phyloP scores from a whole-genome alignment of 2,888 invertebrate genomes.

The Drosophila eohydei region DNA sequence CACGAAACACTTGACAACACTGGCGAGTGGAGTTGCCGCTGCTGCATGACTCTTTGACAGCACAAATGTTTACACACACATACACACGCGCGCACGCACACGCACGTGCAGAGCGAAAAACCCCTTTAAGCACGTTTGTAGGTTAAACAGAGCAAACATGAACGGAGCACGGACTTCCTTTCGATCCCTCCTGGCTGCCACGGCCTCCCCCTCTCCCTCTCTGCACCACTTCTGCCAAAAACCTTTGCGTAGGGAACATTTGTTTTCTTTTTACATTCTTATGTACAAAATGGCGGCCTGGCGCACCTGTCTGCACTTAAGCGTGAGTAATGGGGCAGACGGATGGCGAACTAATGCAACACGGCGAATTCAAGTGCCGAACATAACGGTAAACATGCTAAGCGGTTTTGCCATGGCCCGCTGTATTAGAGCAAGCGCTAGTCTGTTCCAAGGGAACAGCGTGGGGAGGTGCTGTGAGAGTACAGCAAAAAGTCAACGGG shows the following conservation, averaged over 20 bases:
- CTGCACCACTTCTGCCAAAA: neutral
- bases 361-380: slow-evolving; percentile 77
- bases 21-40: slow-evolving; percentile 34
- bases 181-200: slow-evolving; percentile 10
- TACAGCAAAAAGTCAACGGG: slow-evolving; percentile 64
- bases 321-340: slow-evolving; percentile 57
- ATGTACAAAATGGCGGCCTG: slow-evolving; percentile 53
- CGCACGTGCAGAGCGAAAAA: slow-evolving; percentile 13
- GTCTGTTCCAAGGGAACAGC: neutral
- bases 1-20: slow-evolving; percentile 28
- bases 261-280: slow-evolving; percentile 31
- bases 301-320: slow-evolving; percentile 64
- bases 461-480: slow-evolving; percentile 6
- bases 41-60: slow-evolving; percentile 40
- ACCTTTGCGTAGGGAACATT: neutral
- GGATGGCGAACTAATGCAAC: slow-evolving; percentile 72
- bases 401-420: slow-evolving; percentile 61
- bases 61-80: slow-evolving; percentile 34
- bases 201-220: neutral
- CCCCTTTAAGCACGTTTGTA: slow-evolving; percentile 62
- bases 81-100: slow-evolving; percentile 2
- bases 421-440: neutral
- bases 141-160: slow-evolving; percentile 74
- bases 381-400: slow-evolving; percentile 78
- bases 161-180: slow-evolving; percentile 39